Evolutionary conservation across 2,888 invertebrate genomes (phyloP).

Genomic region (Amphipyra berbera): DNA sequence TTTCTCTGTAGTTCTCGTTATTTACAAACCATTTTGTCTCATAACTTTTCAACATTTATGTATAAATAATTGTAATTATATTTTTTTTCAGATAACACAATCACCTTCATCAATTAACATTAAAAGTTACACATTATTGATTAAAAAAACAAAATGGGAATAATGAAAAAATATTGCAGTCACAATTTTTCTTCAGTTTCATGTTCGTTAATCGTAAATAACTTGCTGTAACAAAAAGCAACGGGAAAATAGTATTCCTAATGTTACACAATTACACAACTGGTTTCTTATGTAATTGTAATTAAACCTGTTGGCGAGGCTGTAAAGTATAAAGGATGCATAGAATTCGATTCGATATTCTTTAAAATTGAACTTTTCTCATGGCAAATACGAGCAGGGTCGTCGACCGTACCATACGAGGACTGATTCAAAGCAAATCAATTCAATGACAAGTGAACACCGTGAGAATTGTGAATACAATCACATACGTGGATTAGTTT

Average conservation of each 20-base stretch:
- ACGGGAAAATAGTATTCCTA: not conserved
- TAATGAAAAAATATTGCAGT: too few species aligned
- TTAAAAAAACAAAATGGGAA: too few species aligned
- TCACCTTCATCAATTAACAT: too few species aligned
- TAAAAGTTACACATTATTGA: too few species aligned
- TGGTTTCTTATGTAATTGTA: not conserved
- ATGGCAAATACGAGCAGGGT: slow-evolving; percentile 20
- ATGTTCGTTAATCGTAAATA: too few species aligned
- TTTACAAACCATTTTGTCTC: slow-evolving; percentile 5
- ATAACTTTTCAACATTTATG: not conserved
- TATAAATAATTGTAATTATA: too few species aligned
- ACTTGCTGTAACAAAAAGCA: not conserved
- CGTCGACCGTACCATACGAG: slow-evolving; percentile 39
- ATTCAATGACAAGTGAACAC: slow-evolving; percentile 51
- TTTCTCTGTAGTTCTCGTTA: slow-evolving; percentile 69
- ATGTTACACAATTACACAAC: not conserved
- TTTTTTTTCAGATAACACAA: not conserved
- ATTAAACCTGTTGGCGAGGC: slow-evolving; percentile 4
- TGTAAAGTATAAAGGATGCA: not conserved
- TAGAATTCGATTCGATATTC: not conserved
- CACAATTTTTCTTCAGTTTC: too few species aligned
- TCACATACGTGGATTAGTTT: slow-evolving; percentile 52
- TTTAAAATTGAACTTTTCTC: slow-evolving; percentile 1
- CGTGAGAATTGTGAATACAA: slow-evolving; percentile 46
- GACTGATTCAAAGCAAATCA: slow-evolving; percentile 48